These are phyloP conservation scores for Mongoloraphidia duomilia DNA, from an alignment of 2,888 invertebrate species.

Conservation along the genomic window DNA sequence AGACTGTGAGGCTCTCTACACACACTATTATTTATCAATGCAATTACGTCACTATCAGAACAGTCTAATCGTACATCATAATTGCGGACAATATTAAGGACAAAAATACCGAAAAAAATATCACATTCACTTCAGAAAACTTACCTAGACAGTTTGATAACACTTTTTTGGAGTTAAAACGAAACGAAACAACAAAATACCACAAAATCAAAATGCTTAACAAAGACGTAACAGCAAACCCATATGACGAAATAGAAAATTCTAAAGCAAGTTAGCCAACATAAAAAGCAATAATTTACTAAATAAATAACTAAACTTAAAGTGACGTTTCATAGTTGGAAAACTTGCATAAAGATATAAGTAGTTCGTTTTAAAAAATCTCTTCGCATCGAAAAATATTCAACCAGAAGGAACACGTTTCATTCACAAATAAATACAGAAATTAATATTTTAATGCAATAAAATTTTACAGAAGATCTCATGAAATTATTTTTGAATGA, in stretches of 20 bases:
- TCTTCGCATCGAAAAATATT: not conserved
- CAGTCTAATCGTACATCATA: not conserved
- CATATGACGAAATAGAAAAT: slow-evolving; percentile 3
- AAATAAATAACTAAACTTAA: not conserved
- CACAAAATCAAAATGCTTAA: slow-evolving; percentile 1
- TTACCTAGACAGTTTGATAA: not conserved
- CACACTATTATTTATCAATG: not conserved
- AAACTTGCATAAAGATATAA: no score
- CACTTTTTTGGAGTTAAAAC: not conserved
- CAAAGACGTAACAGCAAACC: slow-evolving; percentile 4
- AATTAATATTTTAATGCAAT: no score
- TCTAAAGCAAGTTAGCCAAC: not conserved
- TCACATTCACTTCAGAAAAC: not conserved
- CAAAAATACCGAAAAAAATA: not conserved
- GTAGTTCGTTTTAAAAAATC: not conserved
- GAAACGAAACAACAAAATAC: slow-evolving; percentile 1
- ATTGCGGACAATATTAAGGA: not conserved
- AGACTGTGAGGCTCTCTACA: not conserved
- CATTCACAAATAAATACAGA: no score
- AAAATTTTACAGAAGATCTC: no score
- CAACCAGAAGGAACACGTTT: not conserved
- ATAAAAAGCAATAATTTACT: not conserved
- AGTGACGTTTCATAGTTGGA: no score
- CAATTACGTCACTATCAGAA: not conserved
- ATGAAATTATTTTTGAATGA: no score